Conservation (phyloP, 1,140 invertebrate species). For the Eurosta solidaginis region DNA sequence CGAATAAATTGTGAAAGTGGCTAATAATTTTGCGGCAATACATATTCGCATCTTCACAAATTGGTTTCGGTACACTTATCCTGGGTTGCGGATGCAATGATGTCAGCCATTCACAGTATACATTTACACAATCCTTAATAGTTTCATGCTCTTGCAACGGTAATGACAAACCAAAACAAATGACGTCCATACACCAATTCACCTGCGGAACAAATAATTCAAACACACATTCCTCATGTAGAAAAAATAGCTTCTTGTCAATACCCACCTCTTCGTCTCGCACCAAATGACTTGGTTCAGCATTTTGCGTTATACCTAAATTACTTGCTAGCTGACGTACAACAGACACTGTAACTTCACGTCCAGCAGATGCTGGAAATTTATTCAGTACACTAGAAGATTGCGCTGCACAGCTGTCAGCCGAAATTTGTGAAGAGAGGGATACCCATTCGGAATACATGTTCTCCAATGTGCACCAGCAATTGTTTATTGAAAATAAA, state of each 20-base stretch:
- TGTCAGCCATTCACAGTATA: constrained; percentile 96
- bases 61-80: constrained; percentile 81
- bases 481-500: too few relatives aligned
- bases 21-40: constrained; percentile 90
- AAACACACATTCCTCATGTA: background rate
- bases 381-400: constrained; percentile 83
- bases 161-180: constrained; percentile 89
- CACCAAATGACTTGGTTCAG: constrained; percentile 74
- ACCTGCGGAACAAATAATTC: constrained; percentile 39
- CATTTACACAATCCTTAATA: constrained; percentile 93
- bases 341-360: constrained; percentile 82
- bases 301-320: constrained; percentile 75
- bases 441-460: constrained; percentile 90
- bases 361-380: constrained; percentile 75
- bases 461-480: background rate
- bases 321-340: constrained; percentile 80
- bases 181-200: constrained; percentile 66
- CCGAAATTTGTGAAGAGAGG: constrained; percentile 70
- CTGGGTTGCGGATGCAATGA: constrained; percentile 82
- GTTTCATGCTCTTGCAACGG: constrained; percentile 90
- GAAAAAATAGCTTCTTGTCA: background rate
- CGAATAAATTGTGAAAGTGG: constrained; percentile 94
- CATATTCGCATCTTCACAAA: constrained; percentile 86
- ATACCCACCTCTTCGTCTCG: constrained; percentile 74
- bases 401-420: constrained; percentile 69